Percentiles rank a stretch among this genome's conserved stretches.
Conservation (phyloP, 64 coral and sea anemone species). For the Orbicella faveolata region DNA sequence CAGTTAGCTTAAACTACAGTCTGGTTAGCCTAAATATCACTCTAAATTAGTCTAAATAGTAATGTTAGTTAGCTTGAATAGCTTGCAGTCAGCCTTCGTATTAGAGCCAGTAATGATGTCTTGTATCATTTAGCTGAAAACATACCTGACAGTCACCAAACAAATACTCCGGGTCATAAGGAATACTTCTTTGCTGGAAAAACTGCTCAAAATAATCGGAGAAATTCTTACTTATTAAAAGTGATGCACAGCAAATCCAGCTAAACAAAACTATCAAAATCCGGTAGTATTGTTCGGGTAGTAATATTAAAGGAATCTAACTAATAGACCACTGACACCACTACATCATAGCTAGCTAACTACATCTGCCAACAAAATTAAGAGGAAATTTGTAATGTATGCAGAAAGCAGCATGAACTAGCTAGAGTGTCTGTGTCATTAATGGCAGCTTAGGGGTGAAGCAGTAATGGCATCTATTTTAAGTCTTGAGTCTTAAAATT, state of each 20-base stretch:
- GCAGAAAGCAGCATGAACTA: too few relatives aligned
- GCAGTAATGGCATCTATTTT: too few relatives aligned
- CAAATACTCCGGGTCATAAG: conserved; percentile 89
- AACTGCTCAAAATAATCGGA: conserved; percentile 51
- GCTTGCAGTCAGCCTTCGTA: neutral
- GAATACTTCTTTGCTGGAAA: conserved; percentile 85
- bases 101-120: neutral
- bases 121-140: neutral
- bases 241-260: neutral
- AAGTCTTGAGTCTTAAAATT: too few relatives aligned
- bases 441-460: too few relatives aligned
- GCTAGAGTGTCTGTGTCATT: too few relatives aligned
- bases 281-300: neutral
- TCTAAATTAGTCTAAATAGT: too few relatives aligned
- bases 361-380: too few relatives aligned
- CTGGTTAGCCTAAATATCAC: too few relatives aligned
- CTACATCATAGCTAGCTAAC: too few relatives aligned
- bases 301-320: neutral
- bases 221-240: neutral
- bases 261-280: neutral
- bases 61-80: neutral
- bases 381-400: too few relatives aligned
- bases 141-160: conserved; percentile 84
- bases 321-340: neutral
- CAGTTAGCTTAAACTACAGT: too few relatives aligned